Conservation (phyloP, 92 coral and sea anemone genomes). For the Nematostella vectensis region DNA sequence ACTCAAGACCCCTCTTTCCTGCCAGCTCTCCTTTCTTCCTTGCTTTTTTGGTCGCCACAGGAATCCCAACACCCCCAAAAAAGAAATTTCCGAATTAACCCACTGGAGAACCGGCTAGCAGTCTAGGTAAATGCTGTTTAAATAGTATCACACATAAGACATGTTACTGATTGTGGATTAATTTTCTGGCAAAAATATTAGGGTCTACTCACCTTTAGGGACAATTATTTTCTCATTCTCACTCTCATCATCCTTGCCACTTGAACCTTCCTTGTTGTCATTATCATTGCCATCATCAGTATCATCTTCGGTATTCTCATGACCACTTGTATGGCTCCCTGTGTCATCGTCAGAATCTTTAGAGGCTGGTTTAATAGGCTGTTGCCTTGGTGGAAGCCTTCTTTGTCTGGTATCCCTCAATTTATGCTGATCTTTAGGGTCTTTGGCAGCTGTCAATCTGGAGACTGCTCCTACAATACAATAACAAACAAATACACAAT, state of each 20-base stretch:
- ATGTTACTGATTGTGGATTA: no score
- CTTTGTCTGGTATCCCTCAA: neutral
- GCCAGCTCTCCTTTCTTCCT: no score
- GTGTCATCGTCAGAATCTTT: neutral
- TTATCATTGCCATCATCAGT: neutral
- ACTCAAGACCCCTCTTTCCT: no score
- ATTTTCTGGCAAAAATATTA: no score
- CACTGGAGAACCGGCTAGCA: no score
- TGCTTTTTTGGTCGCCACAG: no score
- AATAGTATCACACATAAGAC: no score
- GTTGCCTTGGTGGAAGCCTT: neutral
- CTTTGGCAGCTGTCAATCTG: neutral
- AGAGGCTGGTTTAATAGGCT: neutral
- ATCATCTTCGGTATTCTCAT: slow-evolving; percentile 2
- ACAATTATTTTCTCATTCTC: slow-evolving; percentile 15
- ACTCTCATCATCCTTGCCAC: slow-evolving; percentile 7
- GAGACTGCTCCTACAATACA: neutral
- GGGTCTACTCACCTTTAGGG: slow-evolving; percentile 18
- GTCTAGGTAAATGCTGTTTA: no score
- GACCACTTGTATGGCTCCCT: neutral
- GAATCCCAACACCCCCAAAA: no score
- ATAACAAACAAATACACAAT: no score
- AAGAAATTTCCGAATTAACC: no score
- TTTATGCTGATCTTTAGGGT: neutral
- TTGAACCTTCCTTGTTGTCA: neutral